A percentile compares a stretch with the other conserved stretches of the same genome.
Evolutionary conservation across 2,888 invertebrate genomes (phyloP).

Genomic region (Tolmerus cingulatus): DNA sequence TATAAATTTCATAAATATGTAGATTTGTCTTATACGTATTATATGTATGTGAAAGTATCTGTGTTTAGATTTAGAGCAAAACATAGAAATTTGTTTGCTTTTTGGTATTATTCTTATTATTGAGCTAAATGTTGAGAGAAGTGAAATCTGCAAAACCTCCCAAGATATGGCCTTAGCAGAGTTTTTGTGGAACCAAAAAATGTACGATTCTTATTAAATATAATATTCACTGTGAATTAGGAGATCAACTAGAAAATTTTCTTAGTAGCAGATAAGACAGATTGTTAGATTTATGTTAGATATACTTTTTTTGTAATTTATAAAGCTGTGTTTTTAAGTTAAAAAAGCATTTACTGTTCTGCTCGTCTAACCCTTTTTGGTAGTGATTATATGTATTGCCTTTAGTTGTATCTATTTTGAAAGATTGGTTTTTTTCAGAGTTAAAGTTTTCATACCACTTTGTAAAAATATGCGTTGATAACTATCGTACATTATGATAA

Average conservation of each 20-base stretch:
- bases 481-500: not conserved
- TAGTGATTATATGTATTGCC: not conserved
- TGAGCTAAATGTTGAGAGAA: not conserved
- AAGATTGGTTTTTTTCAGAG: not conserved
- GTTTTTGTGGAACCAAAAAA: not conserved
- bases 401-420: not conserved
- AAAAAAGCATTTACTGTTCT: not conserved
- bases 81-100: not conserved
- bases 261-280: not conserved
- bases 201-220: not conserved
- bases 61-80: not conserved
- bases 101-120: not conserved
- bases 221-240: not conserved
- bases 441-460: not conserved
- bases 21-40: not conserved
- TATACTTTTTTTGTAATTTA: not conserved
- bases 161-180: not conserved
- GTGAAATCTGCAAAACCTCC: not conserved
- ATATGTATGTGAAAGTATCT: not conserved
- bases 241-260: not conserved
- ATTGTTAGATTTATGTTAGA: not conserved
- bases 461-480: not conserved
- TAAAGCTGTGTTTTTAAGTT: not conserved
- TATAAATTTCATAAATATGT: not conserved
- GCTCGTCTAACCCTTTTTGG: not conserved